Conservation (phyloP, 2,888 invertebrate genomes). For the Eugnorisma glareosa region DNA sequence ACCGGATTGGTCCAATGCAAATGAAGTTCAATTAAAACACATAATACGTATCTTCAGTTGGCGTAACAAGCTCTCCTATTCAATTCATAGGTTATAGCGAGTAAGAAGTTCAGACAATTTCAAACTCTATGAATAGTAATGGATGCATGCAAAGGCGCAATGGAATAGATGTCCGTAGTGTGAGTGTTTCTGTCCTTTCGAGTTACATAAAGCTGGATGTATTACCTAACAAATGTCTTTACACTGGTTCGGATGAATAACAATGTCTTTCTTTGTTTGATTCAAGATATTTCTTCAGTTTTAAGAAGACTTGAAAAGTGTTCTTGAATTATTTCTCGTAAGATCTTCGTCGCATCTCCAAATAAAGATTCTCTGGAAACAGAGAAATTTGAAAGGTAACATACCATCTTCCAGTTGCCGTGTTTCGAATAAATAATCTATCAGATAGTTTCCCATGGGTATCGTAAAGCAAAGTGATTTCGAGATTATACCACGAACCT, state of each 20-base stretch:
- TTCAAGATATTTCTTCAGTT: slow-evolving; percentile 23
- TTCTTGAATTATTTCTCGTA: slow-evolving; percentile 7
- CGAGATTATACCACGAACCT: slow-evolving; percentile 15
- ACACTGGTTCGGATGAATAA: slow-evolving; percentile 5
- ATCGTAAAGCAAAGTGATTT: slow-evolving; percentile 28
- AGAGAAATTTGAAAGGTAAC: neutral
- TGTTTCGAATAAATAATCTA: slow-evolving; percentile 29
- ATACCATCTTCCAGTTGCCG: neutral
- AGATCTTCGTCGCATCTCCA: neutral
- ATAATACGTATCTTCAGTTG: slow-evolving; percentile 26
- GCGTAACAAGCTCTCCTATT: slow-evolving; percentile 44
- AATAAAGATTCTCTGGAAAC: neutral
- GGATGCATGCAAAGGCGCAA: slow-evolving; percentile 67
- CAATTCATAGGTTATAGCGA: slow-evolving; percentile 69
- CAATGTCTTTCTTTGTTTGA: slow-evolving; percentile 12
- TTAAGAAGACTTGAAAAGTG: neutral
- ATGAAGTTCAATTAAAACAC: slow-evolving; percentile 23
- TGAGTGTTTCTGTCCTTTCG: slow-evolving; percentile 45
- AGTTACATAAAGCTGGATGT: slow-evolving; percentile 34
- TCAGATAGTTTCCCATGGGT: slow-evolving; percentile 29
- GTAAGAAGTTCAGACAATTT: slow-evolving; percentile 71
- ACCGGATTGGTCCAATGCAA: slow-evolving; percentile 16
- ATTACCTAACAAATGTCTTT: slow-evolving; percentile 15
- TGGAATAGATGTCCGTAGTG: slow-evolving; percentile 57
- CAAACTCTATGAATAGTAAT: slow-evolving; percentile 72